These are phyloP conservation scores for Sycophila sp. DNA, from an alignment of 1,140 invertebrate species.

Conservation along the genomic window DNA sequence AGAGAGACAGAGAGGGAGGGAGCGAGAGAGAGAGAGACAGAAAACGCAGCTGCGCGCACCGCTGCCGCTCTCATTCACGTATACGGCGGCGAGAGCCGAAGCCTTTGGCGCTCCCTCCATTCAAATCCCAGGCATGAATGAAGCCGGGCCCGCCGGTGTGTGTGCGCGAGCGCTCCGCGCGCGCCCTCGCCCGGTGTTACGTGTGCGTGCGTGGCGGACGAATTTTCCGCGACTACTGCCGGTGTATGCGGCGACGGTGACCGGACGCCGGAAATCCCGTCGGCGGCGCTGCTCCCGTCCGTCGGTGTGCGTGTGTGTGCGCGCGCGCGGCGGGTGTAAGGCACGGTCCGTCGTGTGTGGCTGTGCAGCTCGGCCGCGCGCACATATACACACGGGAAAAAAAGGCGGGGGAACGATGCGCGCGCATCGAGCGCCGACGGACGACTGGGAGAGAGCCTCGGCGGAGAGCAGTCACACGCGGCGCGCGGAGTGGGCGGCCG, in stretches of 20 bases:
- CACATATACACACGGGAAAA: no score
- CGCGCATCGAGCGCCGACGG: constrained; percentile 39
- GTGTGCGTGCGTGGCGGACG: not conserved
- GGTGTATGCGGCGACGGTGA: not conserved
- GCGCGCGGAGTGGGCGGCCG: constrained; percentile 39
- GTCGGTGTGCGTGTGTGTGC: not conserved
- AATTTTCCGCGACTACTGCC: not conserved
- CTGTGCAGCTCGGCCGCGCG: no score
- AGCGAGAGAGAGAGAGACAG: not conserved
- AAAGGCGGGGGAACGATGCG: no score
- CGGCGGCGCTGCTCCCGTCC: not conserved
- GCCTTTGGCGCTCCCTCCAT: not conserved
- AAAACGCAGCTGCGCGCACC: no score
- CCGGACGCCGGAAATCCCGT: constrained; percentile 37
- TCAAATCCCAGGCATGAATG: not conserved
- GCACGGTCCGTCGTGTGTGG: not conserved
- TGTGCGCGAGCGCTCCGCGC: not conserved
- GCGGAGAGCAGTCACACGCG: constrained; percentile 1
- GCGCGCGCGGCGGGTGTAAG: constrained; percentile 28
- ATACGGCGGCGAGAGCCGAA: no score
- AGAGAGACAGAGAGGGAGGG: not conserved
- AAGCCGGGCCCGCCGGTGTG: not conserved
- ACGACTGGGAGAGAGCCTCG: constrained; percentile 22
- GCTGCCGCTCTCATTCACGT: no score
- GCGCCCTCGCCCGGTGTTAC: no score